Evolutionary conservation across 1,140 invertebrate species (phyloP), one percentile per base, ranked within the genome.

Genomic region (Leptinotarsa texana): DNA sequence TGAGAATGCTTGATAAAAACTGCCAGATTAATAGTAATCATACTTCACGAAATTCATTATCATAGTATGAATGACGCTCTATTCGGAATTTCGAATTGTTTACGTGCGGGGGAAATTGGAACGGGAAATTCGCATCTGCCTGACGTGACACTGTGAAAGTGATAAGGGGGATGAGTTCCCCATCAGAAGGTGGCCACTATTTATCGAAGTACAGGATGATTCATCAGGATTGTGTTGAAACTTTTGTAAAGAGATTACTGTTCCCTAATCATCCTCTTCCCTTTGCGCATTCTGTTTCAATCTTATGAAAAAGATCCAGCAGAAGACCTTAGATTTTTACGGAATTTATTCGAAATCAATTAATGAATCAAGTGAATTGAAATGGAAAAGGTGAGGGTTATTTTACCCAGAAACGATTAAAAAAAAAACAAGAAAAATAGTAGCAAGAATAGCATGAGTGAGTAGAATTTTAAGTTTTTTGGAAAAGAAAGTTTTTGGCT

Each of bases 111-210:
- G 51, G 17, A 57, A 57, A 57, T 57, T 15, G 51, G 51, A 57
- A 57, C 3, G 51, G 51, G 51, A 57, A 57, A 57, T 57, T 57
- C 51, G 51, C 51, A 57, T 57, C 51, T 57, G 51, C 51, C 51
- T 57, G 51, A 15, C n/a, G 51, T 57, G 51, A 57, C 51, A 57
- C 51, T 18, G 4, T 57, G 51, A 57, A 57, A 57, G 51, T 57
- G 51, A 57, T 57, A 57, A n/a, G 17, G 51, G n/a, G 15, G 51
- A 57, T 57, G 51, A 57, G 51, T 42, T 11, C 33, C 33, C 33
- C 33, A 42, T 42, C 33, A 42, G 33, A 42, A 57, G 51, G 51
- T 15, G 15, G n/a, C 13, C 51, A 57, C n/a, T 57, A 42, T 57
- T 15, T 57, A 57, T 57, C 15, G 8, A 57, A 15, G 51, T n/a